Evolutionary conservation across 2,113 vertebrate species (phyloP).

Genomic region (Hemichromis elongatus): DNA sequence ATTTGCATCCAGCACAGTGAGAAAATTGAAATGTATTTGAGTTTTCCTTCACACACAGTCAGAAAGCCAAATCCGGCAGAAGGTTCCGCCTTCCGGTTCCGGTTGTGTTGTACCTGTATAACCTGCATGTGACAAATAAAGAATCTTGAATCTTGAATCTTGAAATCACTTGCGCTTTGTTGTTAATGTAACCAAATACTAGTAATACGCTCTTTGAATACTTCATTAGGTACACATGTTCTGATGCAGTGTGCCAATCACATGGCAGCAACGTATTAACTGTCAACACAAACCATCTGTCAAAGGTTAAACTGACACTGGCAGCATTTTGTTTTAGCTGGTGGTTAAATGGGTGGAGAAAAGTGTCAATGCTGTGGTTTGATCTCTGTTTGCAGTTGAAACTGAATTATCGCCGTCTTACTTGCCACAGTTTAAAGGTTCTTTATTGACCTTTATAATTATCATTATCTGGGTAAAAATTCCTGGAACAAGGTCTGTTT

Average conservation of each 20-base stretch:
- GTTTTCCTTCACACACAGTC: background rate
- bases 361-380: background rate
- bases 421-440: background rate
- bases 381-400: background rate
- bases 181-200: background rate
- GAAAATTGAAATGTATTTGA: background rate
- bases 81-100: too few relatives aligned
- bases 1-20: background rate
- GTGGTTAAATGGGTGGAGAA: background rate
- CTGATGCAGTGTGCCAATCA: background rate
- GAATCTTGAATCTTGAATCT: too few relatives aligned
- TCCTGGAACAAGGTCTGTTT: background rate
- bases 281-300: background rate
- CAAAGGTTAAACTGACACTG: background rate
- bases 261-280: too few relatives aligned
- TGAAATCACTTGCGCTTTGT: background rate
- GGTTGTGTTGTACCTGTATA: too few relatives aligned
- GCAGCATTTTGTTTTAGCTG: background rate
- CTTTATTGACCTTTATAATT: background rate
- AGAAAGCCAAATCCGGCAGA: background rate
- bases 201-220: background rate
- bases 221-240: background rate
- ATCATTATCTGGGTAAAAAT: background rate
- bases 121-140: too few relatives aligned
- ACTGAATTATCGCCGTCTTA: background rate